Percentiles rank a stretch among this genome's conserved stretches.
Conservation (phyloP, 2,113 vertebrate species). For the Crotalus helleri region DNA sequence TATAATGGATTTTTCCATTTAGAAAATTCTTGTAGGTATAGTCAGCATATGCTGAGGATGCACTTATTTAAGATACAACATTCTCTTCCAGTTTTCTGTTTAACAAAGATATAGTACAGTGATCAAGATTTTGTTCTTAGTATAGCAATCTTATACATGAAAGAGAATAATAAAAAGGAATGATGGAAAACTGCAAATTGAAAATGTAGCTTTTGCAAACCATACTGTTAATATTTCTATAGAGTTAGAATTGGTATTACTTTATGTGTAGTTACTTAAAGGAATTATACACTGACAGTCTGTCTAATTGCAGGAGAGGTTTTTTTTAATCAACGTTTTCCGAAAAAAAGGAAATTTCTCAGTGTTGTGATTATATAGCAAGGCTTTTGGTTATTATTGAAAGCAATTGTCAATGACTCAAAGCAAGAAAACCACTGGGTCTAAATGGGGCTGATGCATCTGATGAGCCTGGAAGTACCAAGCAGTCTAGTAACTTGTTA, state of each 20-base stretch:
- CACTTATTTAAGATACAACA: slow-evolving; percentile 22
- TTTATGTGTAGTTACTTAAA: neutral
- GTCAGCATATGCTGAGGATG: slow-evolving; percentile 12
- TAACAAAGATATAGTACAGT: neutral
- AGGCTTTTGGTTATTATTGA: neutral
- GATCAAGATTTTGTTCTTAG: slow-evolving; percentile 31
- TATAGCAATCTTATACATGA: slow-evolving; percentile 10
- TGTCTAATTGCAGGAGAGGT: neutral
- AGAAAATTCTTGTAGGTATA: slow-evolving; percentile 1
- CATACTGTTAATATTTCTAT: slow-evolving; percentile 7
- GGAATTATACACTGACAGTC: neutral
- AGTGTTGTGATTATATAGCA: neutral
- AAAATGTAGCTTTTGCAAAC: neutral
- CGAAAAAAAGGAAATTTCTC: neutral
- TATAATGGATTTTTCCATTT: neutral
- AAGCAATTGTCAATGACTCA: neutral
- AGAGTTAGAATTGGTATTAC: neutral
- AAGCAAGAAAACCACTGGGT: neutral
- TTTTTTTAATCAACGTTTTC: neutral
- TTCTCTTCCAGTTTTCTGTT: slow-evolving; percentile 22
- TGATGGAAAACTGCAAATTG: neutral
- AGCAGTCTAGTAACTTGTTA: neutral
- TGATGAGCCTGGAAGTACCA: neutral
- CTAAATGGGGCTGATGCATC: neutral
- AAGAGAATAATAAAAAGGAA: neutral